Evolutionary conservation across 92 coral and sea anemone species (phyloP).

Genomic region (Parazoanthus darwini): DNA sequence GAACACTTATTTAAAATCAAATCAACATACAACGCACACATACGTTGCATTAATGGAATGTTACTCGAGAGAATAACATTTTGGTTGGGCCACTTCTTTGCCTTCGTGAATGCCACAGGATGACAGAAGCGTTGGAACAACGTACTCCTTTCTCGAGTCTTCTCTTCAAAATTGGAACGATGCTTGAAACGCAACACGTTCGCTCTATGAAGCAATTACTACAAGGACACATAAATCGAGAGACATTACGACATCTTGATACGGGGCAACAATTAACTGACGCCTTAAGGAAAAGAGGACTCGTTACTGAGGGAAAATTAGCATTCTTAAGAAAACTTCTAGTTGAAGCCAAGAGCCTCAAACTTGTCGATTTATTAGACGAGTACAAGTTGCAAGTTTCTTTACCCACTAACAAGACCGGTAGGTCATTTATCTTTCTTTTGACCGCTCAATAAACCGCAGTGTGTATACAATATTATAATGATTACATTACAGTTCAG

Average conservation of each 20-base stretch:
- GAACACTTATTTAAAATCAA: not conserved
- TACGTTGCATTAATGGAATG: constrained; percentile 7
- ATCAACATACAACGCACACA: not conserved
- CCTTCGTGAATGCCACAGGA: not conserved
- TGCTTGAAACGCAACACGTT: constrained; percentile 62
- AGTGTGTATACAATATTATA: not conserved
- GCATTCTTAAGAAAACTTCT: constrained; percentile 90
- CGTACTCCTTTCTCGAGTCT: constrained; percentile 54
- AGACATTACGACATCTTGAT: constrained; percentile 74
- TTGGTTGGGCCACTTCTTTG: not conserved
- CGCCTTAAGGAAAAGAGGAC: constrained; percentile 73
- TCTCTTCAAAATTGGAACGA: constrained; percentile 68
- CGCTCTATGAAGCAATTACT: constrained; percentile 81
- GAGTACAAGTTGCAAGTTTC: constrained; percentile 69
- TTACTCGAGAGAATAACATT: not conserved
- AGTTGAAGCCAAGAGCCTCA: constrained; percentile 78
- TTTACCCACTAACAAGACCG: constrained; percentile 47
- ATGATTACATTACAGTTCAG: not conserved
- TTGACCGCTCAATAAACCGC: not conserved
- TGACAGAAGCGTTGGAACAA: constrained; percentile 20
- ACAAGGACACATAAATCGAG: constrained; percentile 89
- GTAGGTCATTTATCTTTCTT: constrained; percentile 51
- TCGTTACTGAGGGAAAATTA: constrained; percentile 79
- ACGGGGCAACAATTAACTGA: constrained; percentile 78
- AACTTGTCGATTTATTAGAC: constrained; percentile 77